phyloP scores from a whole-genome alignment of 2,888 invertebrate species.

The Silvanus unidentatus region DNA sequence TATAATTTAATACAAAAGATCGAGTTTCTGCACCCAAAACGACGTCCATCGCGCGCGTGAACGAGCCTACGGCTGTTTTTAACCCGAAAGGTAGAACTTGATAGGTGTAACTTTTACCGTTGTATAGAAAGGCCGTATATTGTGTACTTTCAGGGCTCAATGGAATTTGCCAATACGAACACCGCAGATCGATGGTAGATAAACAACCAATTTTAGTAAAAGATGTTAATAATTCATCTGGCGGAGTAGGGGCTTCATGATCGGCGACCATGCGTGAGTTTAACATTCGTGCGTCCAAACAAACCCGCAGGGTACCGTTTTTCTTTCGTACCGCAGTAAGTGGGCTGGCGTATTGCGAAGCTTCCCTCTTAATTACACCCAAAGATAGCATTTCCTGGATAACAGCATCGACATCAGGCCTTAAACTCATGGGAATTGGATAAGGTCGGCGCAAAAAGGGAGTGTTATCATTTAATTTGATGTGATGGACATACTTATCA shows the following conservation, averaged over 20 bases:
- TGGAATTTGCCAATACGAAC: slow-evolving; percentile 15
- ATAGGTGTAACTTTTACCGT: slow-evolving; percentile 8
- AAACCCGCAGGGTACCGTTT: slow-evolving; percentile 24
- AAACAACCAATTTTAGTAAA: slow-evolving; percentile 5
- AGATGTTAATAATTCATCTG: slow-evolving; percentile 16
- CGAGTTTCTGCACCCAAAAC: slow-evolving; percentile 9
- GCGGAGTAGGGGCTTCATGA: slow-evolving; percentile 19
- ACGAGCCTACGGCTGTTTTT: slow-evolving; percentile 10
- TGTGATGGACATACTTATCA: slow-evolving; percentile 20
- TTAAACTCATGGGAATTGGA: slow-evolving; percentile 26
- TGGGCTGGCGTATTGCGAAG: slow-evolving; percentile 24
- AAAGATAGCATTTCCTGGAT: slow-evolving; percentile 25
- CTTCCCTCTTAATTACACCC: slow-evolving; percentile 31
- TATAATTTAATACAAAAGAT: too few relatives aligned
- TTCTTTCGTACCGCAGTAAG: slow-evolving; percentile 17
- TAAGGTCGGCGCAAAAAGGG: slow-evolving; percentile 25
- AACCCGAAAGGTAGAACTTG: slow-evolving; percentile 10
- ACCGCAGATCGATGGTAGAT: slow-evolving; percentile 10
- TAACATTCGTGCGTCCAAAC: slow-evolving; percentile 30
- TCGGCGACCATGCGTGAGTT: slow-evolving; percentile 30
- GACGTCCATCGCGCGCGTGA: slow-evolving; percentile 7
- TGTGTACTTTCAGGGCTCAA: slow-evolving; percentile 6
- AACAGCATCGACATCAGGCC: slow-evolving; percentile 23
- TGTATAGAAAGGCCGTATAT: slow-evolving; percentile 10
- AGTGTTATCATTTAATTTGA: slow-evolving; percentile 17